Evolutionary conservation across 1,140 invertebrate species (phyloP), one percentile per base, ranked within the genome.

Genomic region (Marisa cornuarietis): DNA sequence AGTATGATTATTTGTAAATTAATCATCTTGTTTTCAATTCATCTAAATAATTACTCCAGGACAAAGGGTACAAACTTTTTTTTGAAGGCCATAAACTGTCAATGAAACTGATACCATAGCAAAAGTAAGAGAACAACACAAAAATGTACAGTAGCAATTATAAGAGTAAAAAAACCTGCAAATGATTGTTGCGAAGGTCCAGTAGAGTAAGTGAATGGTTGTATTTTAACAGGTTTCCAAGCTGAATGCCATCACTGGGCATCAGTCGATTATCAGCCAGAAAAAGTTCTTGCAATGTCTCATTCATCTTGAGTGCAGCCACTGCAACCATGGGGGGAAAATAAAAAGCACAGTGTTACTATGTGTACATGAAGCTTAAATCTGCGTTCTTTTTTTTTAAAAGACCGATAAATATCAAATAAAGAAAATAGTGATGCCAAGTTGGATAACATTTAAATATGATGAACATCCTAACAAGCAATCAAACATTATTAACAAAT

Each of bases 261-360:
- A 93, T 92, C 79, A 97, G 92, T 84, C 94, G 92, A 88, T 97
- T 97, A 88, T 97, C 95, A 75, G 95, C 95, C 82, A 97, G 91
- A 85, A 96, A 95, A 72, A 97, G 91, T 91, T 97, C 96, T 71
- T 94, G 93, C 74, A 97, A 91, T 65, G 93, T 94, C 65, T 93
- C 94, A 91, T 97, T 97, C 85, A 94, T 92, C 88, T 95, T 96
- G 20, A 97, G 90, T 24, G 95, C 95, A 85, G 94, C 93, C 87
- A 95, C 95, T 96, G 91, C 22, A n/a, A 89, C 84, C 49, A 71
- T 71, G 31, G 20, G 83, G 68, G 78, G 18, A 84, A 42, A n/a
- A n/a, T n/a, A n/a, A 63, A 78, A 63, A 71, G 66, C 49, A 10
- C 51, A 52, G 71, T 20, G 52, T n/a, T 11, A 65, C n/a, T n/a